Evolutionary conservation across 1,140 invertebrate species (phyloP).

Genomic region (Bombus picipes): DNA sequence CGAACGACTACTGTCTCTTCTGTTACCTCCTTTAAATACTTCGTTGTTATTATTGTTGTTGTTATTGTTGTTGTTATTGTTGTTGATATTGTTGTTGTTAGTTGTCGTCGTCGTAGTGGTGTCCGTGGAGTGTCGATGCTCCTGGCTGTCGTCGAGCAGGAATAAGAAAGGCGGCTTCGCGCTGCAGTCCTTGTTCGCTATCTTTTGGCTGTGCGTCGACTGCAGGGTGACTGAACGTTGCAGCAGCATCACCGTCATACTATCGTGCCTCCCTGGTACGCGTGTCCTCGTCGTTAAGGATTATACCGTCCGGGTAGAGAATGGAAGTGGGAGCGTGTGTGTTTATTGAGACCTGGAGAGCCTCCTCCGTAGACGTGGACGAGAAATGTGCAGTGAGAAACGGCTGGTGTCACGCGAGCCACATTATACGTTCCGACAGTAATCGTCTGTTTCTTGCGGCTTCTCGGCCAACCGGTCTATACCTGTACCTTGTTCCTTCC

Average conservation of each 20-base stretch:
- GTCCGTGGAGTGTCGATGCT: conserved; percentile 68
- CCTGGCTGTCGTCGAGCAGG: conserved; percentile 74
- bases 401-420: conserved; percentile 59
- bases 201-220: conserved; percentile 80
- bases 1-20: conserved; percentile 59
- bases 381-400: conserved; percentile 14
- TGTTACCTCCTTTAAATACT: conserved; percentile 42
- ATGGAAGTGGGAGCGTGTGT: conserved; percentile 23
- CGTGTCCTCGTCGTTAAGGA: conserved; percentile 68
- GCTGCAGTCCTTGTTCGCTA: conserved; percentile 76
- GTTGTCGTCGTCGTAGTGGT: conserved; percentile 47
- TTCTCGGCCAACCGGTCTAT: background rate
- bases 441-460: conserved; percentile 29
- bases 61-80: conserved; percentile 58
- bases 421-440: conserved; percentile 25
- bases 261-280: conserved; percentile 77
- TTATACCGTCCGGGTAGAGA: conserved; percentile 38
- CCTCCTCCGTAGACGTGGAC: background rate
- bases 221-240: conserved; percentile 82
- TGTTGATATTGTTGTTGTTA: conserved; percentile 8
- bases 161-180: conserved; percentile 76
- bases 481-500: background rate
- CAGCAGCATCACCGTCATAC: conserved; percentile 84
- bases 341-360: conserved; percentile 18
- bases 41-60: conserved; percentile 66